A percentile compares a stretch with the other conserved stretches of the same genome.
phyloP scores from a whole-genome alignment of 2,113 vertebrate genomes.

The Pitta sordida region DNA sequence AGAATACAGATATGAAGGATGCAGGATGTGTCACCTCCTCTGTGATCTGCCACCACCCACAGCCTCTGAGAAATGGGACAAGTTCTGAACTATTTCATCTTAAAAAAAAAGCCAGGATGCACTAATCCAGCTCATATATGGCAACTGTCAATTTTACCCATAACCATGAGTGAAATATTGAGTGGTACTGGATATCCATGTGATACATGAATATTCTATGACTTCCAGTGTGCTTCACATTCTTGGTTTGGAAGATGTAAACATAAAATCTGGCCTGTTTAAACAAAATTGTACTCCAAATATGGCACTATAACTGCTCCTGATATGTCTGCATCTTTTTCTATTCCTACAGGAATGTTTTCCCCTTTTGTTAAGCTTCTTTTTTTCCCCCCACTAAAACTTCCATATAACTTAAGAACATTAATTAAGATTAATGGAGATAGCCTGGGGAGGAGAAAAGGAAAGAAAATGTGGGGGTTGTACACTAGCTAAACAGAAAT shows the following conservation, averaged over 20 bases:
- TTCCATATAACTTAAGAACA: too few species aligned
- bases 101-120: background rate
- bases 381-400: too few species aligned
- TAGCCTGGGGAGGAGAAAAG: background rate
- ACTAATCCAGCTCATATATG: background rate
- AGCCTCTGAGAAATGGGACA: background rate
- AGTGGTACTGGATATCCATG: background rate
- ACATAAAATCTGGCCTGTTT: background rate
- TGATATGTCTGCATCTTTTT: fast-evolving
- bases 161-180: background rate
- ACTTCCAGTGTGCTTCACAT: background rate
- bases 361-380: background rate
- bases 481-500: background rate
- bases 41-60: background rate
- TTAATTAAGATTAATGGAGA: background rate
- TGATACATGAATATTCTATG: background rate
- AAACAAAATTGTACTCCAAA: background rate
- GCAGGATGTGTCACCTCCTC: background rate
- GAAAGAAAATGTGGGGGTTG: background rate
- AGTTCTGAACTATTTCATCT: background rate
- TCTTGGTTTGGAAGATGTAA: background rate
- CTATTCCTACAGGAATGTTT: background rate
- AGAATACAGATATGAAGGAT: background rate
- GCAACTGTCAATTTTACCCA: background rate
- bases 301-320: background rate